phyloP scores from a whole-genome alignment of 2,113 vertebrate genomes.

The Misgurnus mizolepis region DNA sequence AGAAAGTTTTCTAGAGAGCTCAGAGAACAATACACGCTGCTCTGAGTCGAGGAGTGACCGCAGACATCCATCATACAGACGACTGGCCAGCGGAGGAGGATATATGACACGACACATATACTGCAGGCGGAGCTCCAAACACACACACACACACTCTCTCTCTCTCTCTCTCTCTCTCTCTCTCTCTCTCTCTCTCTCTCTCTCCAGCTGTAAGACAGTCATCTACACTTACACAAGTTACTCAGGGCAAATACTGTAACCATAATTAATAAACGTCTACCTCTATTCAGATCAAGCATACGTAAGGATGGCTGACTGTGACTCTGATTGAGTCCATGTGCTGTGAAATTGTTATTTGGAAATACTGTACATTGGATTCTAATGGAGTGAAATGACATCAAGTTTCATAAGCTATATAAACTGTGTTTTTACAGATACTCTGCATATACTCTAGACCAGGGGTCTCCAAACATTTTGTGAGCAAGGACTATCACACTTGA shows the following conservation, averaged over 20 bases:
- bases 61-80: slow-evolving; percentile 46
- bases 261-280: slow-evolving; percentile 33
- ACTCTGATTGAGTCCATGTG: background rate
- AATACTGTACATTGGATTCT: too few species aligned
- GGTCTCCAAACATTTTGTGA: too few species aligned
- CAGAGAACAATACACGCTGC: slow-evolving; percentile 53
- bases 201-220: slow-evolving; percentile 7
- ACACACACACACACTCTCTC: too few species aligned
- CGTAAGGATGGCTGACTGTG: background rate
- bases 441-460: too few species aligned
- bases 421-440: too few species aligned
- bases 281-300: slow-evolving; percentile 15
- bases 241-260: slow-evolving; percentile 34
- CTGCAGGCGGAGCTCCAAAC: slow-evolving; percentile 40
- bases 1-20: slow-evolving; percentile 40
- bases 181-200: slow-evolving; percentile 5
- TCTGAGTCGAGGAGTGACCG: slow-evolving; percentile 29
- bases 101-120: slow-evolving; percentile 28
- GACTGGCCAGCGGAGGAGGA: slow-evolving; percentile 34
- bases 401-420: too few species aligned
- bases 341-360: too few species aligned
- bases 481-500: too few species aligned
- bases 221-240: slow-evolving; percentile 39
- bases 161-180: slow-evolving; percentile 18
- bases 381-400: too few species aligned